A percentile compares a stretch with the other conserved stretches of the same genome.
These are phyloP conservation scores for Otolemur garnettii DNA, from an alignment of 2,113 vertebrate species.

Conservation along the genomic window DNA sequence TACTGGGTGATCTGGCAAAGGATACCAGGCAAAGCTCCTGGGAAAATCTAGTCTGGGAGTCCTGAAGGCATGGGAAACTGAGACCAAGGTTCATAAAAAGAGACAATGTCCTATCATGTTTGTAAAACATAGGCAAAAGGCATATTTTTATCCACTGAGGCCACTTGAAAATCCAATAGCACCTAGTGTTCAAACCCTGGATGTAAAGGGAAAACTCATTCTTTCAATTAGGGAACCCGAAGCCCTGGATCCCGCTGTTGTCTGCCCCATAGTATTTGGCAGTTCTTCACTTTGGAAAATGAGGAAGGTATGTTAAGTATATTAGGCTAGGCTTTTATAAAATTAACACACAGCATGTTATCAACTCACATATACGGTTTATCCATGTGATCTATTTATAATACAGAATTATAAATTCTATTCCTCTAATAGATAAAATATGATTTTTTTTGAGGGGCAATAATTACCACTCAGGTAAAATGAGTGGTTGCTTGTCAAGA, in stretches of 20 bases:
- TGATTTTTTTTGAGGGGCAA: background rate
- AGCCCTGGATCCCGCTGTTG: background rate
- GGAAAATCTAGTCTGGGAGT: background rate
- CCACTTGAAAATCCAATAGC: background rate
- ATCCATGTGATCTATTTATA: background rate
- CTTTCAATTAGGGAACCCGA: background rate
- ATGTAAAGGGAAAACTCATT: background rate
- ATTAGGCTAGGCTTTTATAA: background rate
- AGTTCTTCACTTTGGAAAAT: background rate
- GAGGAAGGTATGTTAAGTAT: background rate
- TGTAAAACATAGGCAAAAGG: slow-evolving; percentile 1
- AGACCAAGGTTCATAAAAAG: background rate
- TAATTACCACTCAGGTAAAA: background rate
- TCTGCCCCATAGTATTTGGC: background rate
- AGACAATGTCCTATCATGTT: background rate
- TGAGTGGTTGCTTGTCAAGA: background rate
- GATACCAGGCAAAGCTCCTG: background rate
- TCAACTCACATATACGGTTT: background rate
- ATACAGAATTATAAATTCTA: background rate
- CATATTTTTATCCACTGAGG: background rate
- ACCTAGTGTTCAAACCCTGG: background rate
- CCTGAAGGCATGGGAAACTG: background rate
- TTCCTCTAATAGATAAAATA: background rate
- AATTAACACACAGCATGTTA: slow-evolving; percentile 17
- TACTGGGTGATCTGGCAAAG: background rate